A percentile compares a stretch with the other conserved stretches of the same genome.
These are phyloP conservation scores for Lichenostomus cassidix DNA, from an alignment of 2,113 vertebrate genomes.

Conservation along the genomic window DNA sequence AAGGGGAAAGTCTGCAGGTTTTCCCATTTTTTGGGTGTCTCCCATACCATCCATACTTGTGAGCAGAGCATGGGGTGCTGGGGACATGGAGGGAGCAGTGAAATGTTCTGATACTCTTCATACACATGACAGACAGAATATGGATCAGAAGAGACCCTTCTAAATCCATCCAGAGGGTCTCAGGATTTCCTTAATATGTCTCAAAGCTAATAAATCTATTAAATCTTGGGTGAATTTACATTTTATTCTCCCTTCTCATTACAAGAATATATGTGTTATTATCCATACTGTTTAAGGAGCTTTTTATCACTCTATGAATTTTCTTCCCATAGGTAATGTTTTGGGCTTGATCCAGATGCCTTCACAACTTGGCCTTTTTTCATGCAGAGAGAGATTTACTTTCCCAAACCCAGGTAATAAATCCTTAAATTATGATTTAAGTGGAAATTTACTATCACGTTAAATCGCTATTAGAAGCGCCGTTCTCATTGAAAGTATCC, in stretches of 20 bases:
- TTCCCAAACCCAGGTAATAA: slow-evolving; percentile 2
- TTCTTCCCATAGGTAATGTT: neutral
- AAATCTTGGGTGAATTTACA: slow-evolving; percentile 46
- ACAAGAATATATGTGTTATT: slow-evolving; percentile 51
- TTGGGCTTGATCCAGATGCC: slow-evolving; percentile 20
- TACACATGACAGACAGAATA: neutral
- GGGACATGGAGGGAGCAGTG: neutral
- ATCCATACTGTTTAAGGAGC: slow-evolving; percentile 25
- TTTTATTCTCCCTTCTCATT: slow-evolving; percentile 65
- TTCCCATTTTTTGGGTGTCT: neutral
- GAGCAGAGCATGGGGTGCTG: rapidly evolving
- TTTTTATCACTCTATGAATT: neutral
- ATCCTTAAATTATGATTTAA: slow-evolving; percentile 51
- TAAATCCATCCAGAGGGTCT: neutral
- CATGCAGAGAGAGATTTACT: slow-evolving; percentile 28
- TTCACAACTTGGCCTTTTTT: slow-evolving; percentile 24
- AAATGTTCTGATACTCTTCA: neutral
- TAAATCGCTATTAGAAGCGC: slow-evolving; percentile 28
- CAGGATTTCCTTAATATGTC: slow-evolving; percentile 7
- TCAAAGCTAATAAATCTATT: slow-evolving; percentile 60
- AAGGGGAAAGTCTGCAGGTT: neutral
- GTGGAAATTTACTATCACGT: slow-evolving; percentile 25
- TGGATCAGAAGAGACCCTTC: neutral
- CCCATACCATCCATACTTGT: neutral
- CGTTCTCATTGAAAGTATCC: slow-evolving; percentile 20